Conservation (phyloP, 2,797 vertebrate genomes). For the Enteromius anoplus region DNA sequence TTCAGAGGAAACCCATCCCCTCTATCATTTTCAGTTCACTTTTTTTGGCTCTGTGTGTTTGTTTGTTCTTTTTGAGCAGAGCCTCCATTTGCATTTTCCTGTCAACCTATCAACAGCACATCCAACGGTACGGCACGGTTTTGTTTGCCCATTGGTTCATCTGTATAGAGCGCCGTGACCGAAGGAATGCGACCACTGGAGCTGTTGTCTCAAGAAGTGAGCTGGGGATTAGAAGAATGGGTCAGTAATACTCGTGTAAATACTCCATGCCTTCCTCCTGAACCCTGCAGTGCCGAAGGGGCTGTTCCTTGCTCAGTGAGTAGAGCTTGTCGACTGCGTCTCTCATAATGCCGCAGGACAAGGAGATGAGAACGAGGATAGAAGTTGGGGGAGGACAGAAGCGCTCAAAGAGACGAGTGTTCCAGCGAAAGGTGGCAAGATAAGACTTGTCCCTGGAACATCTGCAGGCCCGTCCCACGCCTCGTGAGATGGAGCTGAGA, state of each 20-base stretch:
- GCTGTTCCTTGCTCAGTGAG: slow-evolving; percentile 70
- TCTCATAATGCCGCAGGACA: slow-evolving; percentile 85
- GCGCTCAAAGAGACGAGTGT: slow-evolving; percentile 93
- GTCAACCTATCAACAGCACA: slow-evolving; percentile 39
- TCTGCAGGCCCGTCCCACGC: slow-evolving; percentile 95
- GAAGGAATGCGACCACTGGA: slow-evolving; percentile 69
- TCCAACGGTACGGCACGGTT: not conserved
- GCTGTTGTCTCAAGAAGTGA: slow-evolving; percentile 60
- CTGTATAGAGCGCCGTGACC: slow-evolving; percentile 60
- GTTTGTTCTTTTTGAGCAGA: slow-evolving; percentile 23
- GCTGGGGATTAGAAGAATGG: slow-evolving; percentile 79
- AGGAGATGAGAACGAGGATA: slow-evolving; percentile 74
- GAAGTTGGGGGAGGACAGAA: slow-evolving; percentile 69
- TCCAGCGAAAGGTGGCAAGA: slow-evolving; percentile 93
- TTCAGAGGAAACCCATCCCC: slow-evolving; percentile 12
- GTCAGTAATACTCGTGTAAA: slow-evolving; percentile 81
- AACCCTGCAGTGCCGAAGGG: slow-evolving; percentile 74
- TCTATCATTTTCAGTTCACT: slow-evolving; percentile 33
- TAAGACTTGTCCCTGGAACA: slow-evolving; percentile 90
- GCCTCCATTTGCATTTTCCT: slow-evolving; percentile 29
- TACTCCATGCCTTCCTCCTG: slow-evolving; percentile 76
- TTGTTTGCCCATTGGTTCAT: slow-evolving; percentile 69
- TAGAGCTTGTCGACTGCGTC: slow-evolving; percentile 74
- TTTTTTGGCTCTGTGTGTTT: slow-evolving; percentile 28
- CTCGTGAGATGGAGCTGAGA: slow-evolving; percentile 90